Percentiles rank a stretch among this genome's conserved stretches.
Evolutionary conservation across 2,888 invertebrate genomes (phyloP).

Genomic region (Epiperipatus broadwayi): DNA sequence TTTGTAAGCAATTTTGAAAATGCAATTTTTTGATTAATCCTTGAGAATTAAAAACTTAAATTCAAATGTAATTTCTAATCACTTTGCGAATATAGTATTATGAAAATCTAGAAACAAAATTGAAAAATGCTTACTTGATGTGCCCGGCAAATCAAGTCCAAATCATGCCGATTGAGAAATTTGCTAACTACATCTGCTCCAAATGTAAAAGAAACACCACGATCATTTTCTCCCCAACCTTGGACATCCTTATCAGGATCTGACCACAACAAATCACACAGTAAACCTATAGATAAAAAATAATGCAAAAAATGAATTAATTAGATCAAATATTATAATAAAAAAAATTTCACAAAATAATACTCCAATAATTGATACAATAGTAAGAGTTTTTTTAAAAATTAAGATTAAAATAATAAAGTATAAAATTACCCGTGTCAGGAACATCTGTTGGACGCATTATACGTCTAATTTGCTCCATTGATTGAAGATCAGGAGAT

Average conservation of each 20-base stretch:
- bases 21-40: too few species aligned
- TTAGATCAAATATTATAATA: slow-evolving; percentile 6
- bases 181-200: slow-evolving; percentile 92
- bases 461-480: slow-evolving; percentile 39
- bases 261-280: slow-evolving; percentile 93
- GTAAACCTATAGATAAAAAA: slow-evolving; percentile 44
- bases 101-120: not conserved
- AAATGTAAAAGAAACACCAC: slow-evolving; percentile 94
- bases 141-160: slow-evolving; percentile 90
- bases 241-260: slow-evolving; percentile 65
- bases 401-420: slow-evolving; percentile 1
- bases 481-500: slow-evolving; percentile 35
- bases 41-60: too few species aligned
- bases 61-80: too few species aligned
- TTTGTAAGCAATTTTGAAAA: too few species aligned
- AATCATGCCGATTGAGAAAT: slow-evolving; percentile 83
- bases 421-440: slow-evolving; percentile 23
- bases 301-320: not conserved
- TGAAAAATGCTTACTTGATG: slow-evolving; percentile 49
- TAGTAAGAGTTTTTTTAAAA: slow-evolving; percentile 5
- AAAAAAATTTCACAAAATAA: too few species aligned
- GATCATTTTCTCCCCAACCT: slow-evolving; percentile 79
- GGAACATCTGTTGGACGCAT: slow-evolving; percentile 41
- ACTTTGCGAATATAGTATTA: too few species aligned
- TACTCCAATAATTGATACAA: too few species aligned